phyloP scores from a whole-genome alignment of 2,113 vertebrate species.

The Psittacula cyanocephala region DNA sequence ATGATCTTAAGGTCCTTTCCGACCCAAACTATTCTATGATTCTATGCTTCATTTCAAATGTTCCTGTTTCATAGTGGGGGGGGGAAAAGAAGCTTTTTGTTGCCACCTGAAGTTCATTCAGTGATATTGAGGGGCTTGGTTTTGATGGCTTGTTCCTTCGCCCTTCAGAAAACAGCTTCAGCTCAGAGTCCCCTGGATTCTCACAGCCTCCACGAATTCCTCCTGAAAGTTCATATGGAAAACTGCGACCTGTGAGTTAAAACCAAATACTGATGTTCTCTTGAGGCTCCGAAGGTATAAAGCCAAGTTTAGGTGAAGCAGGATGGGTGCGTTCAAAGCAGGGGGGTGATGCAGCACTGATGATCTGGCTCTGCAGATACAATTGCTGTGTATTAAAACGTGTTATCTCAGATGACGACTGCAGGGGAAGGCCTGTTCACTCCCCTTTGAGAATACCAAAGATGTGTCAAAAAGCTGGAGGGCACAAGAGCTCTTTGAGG shows the following conservation, averaged over 20 bases:
- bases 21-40: too few species aligned
- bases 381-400: fast-evolving
- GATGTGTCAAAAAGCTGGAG: neutral
- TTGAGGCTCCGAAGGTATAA: too few species aligned
- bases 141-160: neutral
- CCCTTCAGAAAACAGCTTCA: constrained; percentile 83
- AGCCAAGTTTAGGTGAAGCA: neutral
- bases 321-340: neutral
- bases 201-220: constrained; percentile 81
- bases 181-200: constrained; percentile 85
- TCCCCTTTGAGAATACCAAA: neutral
- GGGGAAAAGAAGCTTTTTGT: neutral
- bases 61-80: fast-evolving
- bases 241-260: constrained; percentile 91
- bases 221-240: constrained; percentile 84
- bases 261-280: neutral
- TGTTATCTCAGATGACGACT: fast-evolving
- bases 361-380: neutral
- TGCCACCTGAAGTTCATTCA: neutral
- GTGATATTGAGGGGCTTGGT: neutral
- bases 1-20: too few species aligned
- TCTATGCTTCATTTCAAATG: neutral
- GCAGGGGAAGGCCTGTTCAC: neutral
- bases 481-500: neutral
- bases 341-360: neutral